Evolutionary conservation across 1,140 invertebrate species (phyloP).

Genomic region (Acyrthosiphon pisum): DNA sequence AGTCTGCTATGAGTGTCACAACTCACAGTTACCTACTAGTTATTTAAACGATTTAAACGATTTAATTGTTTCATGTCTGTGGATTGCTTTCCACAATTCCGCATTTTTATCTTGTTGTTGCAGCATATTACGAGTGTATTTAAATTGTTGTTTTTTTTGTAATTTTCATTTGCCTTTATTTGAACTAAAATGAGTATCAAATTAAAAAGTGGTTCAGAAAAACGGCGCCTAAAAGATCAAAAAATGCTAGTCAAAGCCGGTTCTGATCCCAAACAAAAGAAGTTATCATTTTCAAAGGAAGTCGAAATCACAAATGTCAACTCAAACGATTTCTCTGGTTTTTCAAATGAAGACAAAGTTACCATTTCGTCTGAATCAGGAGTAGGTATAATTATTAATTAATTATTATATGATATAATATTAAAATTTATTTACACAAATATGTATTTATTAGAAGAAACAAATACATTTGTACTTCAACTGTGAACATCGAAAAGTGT

Average conservation of each 20-base stretch:
- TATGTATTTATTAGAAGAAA: background rate
- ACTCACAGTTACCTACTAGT: too few relatives aligned
- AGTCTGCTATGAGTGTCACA: too few relatives aligned
- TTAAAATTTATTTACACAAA: background rate
- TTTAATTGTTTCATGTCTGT: too few relatives aligned
- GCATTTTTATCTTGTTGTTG: too few relatives aligned
- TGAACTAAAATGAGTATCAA: constrained; percentile 5
- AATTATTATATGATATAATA: constrained; percentile 9
- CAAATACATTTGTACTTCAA: constrained; percentile 23
- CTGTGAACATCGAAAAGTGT: background rate
- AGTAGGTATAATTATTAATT: background rate
- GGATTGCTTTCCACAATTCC: too few relatives aligned
- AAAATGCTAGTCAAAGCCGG: background rate
- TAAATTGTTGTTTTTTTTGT: constrained; percentile 3
- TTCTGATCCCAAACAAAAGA: constrained; percentile 25
- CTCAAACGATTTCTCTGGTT: too few relatives aligned
- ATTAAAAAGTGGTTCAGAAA: background rate
- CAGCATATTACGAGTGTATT: background rate
- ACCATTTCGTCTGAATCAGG: constrained; percentile 15
- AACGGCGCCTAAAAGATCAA: constrained; percentile 11
- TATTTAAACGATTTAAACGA: too few relatives aligned
- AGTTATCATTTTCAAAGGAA: background rate
- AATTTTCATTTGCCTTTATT: background rate
- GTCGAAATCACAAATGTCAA: too few relatives aligned
- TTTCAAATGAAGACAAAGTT: constrained; percentile 12